Percentiles rank a stretch among this genome's conserved stretches.
phyloP scores from a whole-genome alignment of 1,140 invertebrate species.

The Zophobas morio region DNA sequence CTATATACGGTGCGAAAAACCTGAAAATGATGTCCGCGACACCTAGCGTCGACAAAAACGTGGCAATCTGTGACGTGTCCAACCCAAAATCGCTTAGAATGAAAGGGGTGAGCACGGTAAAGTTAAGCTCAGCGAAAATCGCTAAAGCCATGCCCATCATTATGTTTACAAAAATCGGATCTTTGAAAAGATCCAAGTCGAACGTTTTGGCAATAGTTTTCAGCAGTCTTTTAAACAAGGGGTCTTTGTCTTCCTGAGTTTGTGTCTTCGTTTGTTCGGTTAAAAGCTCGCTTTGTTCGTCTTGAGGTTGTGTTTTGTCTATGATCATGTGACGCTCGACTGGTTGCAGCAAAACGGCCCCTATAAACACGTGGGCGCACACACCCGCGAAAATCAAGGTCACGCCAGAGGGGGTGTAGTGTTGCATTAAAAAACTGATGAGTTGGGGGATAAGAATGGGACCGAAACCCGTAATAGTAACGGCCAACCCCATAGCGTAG shows the following conservation, averaged over 20 bases:
- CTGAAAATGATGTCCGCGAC: conserved; percentile 73
- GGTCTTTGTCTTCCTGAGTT: conserved; percentile 27
- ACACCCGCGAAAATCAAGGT: conserved; percentile 68
- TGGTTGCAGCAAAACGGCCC: conserved; percentile 69
- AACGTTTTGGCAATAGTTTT: conserved; percentile 74
- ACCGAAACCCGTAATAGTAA: conserved; percentile 69
- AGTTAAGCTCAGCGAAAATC: conserved; percentile 79
- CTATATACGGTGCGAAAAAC: conserved; percentile 76
- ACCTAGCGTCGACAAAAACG: conserved; percentile 75
- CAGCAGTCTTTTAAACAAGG: conserved; percentile 63
- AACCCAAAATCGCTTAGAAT: conserved; percentile 76
- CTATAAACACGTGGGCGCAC: conserved; percentile 65
- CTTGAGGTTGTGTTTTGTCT: conserved; percentile 3
- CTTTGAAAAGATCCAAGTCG: conserved; percentile 77
- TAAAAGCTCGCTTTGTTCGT: conserved; percentile 21
- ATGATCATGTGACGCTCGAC: conserved; percentile 71
- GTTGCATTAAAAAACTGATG: conserved; percentile 63
- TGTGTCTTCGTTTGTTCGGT: conserved; percentile 37
- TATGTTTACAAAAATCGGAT: conserved; percentile 77
- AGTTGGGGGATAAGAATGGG: conserved; percentile 70
- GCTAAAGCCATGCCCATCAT: conserved; percentile 78
- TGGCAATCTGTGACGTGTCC: conserved; percentile 72
- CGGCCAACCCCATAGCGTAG: conserved; percentile 67
- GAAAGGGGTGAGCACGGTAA: conserved; percentile 79
- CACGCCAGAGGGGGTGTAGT: conserved; percentile 66